Base-by-base conservation (phyloP, 2,888 invertebrate species). In the Cordilura impudica region DNA sequence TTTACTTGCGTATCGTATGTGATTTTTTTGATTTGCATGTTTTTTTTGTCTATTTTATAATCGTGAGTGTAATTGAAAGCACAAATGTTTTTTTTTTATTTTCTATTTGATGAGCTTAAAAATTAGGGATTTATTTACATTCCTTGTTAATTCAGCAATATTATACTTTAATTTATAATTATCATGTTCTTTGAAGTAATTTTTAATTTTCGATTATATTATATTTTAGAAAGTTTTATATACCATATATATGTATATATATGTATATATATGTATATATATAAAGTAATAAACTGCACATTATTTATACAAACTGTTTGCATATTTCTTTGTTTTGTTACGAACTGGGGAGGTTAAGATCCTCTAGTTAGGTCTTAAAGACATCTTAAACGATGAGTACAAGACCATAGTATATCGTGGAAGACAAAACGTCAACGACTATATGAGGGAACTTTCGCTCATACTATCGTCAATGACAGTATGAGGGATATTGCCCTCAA, bases 91-190 rank as follows among this genome's bases (percentile, higher is more conserved):
- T 53, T 21, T 47, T 39, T 26, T 35, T 61, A 31, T 35, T 18
- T 10, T 29, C 12, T 49, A 7, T 26, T 26, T 60, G 31, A 14
- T 63, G 29, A 19, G 18, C 43, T 35, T 56, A 56, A 47, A 47
- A 29, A 47, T n/a, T 39, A 39, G 12, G 12, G 10, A 35, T 35
- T 35, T 39, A n/a, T 39, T 39, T n/a, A 39, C 35, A 39, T 39
- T 39, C 35, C 35, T 39, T 39, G 35, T n/a, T 39, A 39, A n/a
- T 63, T 47, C 31, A 56, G 72, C 65, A 72, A 72, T 72, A 65
- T 58, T 72, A 65, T 58, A 49, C 49, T 65, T 56, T 39, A 58
- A 39, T 14, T 39, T 61, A 61, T 47, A 29, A 29, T 61, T 29
- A 58, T 18, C n/a, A 6, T 31, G 6, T 14, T 2, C 14, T 39